Conservation (phyloP, 2,888 invertebrate genomes). For the Drosophila nigricruria region DNA sequence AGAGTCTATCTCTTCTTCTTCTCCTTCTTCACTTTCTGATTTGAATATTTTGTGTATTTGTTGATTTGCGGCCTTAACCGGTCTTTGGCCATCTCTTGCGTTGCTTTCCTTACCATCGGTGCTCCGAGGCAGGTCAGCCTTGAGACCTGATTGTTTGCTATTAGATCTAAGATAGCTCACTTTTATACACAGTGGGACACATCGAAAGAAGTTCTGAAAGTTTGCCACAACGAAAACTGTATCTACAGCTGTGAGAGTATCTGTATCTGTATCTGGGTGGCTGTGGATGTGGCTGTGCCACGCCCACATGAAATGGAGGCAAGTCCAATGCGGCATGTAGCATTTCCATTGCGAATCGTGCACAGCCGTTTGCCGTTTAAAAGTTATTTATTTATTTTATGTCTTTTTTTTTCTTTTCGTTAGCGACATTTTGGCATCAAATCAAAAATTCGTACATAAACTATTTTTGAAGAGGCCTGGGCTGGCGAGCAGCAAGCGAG, state of each 20-base stretch:
- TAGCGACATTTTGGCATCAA: slow-evolving; percentile 78
- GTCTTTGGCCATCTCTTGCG: slow-evolving; percentile 13
- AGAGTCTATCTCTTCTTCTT: background rate
- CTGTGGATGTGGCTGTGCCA: background rate
- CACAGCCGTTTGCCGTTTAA: slow-evolving; percentile 35
- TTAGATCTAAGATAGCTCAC: slow-evolving; percentile 4
- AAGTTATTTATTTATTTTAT: slow-evolving; percentile 54
- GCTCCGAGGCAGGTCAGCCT: slow-evolving; percentile 1
- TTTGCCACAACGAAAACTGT: background rate
- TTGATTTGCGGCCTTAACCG: slow-evolving; percentile 14
- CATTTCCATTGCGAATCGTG: slow-evolving; percentile 34
- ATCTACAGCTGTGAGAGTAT: slow-evolving; percentile 12
- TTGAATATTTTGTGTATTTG: background rate
- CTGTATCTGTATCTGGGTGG: background rate
- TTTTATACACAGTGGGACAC: background rate
- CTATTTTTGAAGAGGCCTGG: slow-evolving; percentile 68
- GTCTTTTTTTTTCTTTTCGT: slow-evolving; percentile 1
- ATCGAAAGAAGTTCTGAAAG: background rate
- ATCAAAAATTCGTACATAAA: slow-evolving; percentile 78
- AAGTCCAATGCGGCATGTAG: slow-evolving; percentile 26
- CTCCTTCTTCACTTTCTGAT: background rate
- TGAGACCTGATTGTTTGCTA: slow-evolving; percentile 8
- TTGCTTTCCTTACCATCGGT: slow-evolving; percentile 9
- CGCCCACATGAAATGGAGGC: slow-evolving; percentile 5
- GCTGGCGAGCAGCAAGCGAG: background rate